Evolutionary conservation across 1,140 invertebrate species (phyloP).

Genomic region (Plectrocnemia conspersa): DNA sequence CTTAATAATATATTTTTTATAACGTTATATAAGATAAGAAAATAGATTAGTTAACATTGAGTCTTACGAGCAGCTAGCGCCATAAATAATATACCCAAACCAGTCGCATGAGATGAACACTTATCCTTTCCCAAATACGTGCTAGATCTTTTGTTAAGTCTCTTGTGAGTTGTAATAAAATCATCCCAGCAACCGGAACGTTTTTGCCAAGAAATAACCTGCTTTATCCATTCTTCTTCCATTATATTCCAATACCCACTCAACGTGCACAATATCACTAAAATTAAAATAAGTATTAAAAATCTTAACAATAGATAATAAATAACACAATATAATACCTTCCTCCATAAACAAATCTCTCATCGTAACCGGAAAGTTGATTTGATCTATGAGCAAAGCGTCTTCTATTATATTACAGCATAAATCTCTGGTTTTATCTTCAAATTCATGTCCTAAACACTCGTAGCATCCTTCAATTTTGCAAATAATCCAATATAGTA

Average conservation of each 20-base stretch:
- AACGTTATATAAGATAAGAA: too few relatives aligned
- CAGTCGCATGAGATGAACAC: conserved; percentile 26
- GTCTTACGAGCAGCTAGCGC: conserved; percentile 5
- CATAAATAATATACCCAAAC: conserved; percentile 20
- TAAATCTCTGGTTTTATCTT: background rate
- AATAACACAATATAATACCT: conserved; percentile 15
- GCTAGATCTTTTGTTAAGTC: conserved; percentile 11
- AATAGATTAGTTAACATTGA: background rate
- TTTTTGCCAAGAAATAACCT: conserved; percentile 21
- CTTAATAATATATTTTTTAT: too few relatives aligned
- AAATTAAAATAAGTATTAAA: conserved; percentile 11
- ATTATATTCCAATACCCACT: conserved; percentile 21
- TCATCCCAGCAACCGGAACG: conserved; percentile 24
- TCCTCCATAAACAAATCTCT: conserved; percentile 30
- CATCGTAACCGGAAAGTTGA: conserved; percentile 1
- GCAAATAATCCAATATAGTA: conserved; percentile 21
- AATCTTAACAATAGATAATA: background rate
- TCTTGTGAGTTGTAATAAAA: conserved; percentile 1
- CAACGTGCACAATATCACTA: conserved; percentile 26
- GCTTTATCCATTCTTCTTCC: conserved; percentile 12
- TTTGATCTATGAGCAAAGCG: conserved; percentile 2
- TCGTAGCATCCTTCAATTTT: conserved; percentile 10
- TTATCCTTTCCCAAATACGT: background rate
- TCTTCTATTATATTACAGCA: conserved; percentile 24
- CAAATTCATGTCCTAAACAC: background rate